Percentiles rank a stretch among this genome's conserved stretches.
phyloP scores from a whole-genome alignment of 2,888 invertebrate genomes.

The Cephus pulcher region DNA sequence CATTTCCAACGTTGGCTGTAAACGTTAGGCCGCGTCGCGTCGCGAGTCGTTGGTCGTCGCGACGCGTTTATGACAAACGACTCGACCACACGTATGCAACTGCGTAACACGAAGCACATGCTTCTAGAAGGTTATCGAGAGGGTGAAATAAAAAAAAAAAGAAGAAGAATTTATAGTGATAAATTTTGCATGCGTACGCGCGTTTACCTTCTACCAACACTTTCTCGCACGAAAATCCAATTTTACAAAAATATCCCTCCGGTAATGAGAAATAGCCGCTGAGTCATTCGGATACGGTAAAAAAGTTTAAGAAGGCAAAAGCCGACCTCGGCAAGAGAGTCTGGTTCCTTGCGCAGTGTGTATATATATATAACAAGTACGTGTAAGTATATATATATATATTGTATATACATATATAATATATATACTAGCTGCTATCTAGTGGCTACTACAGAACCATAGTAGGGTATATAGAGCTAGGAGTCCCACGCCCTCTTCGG shows the following conservation, averaged over 20 bases:
- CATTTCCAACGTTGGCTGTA: slow-evolving; percentile 57
- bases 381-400: not conserved
- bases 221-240: slow-evolving; percentile 59
- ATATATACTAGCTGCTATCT: not conserved
- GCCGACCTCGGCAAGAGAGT: slow-evolving; percentile 21
- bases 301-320: slow-evolving; percentile 45
- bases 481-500: slow-evolving; percentile 47
- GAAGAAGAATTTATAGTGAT: not conserved
- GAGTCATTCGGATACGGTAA: slow-evolving; percentile 54
- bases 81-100: not conserved
- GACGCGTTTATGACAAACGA: not conserved
- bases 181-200: not conserved
- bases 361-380: not conserved
- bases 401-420: not conserved
- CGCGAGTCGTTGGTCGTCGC: slow-evolving; percentile 1
- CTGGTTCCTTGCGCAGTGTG: not conserved
- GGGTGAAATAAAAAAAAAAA: not conserved
- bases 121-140: not conserved
- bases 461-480: slow-evolving; percentile 8
- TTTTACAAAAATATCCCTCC: slow-evolving; percentile 64
- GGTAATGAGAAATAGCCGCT: slow-evolving; percentile 63
- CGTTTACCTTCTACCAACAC: slow-evolving; percentile 13
- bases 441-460: not conserved
- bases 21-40: slow-evolving; percentile 30
- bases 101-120: not conserved